Percentiles rank a stretch among this genome's conserved stretches.
phyloP scores from a whole-genome alignment of 2,113 vertebrate species.

The Pituophis catenifer region DNA sequence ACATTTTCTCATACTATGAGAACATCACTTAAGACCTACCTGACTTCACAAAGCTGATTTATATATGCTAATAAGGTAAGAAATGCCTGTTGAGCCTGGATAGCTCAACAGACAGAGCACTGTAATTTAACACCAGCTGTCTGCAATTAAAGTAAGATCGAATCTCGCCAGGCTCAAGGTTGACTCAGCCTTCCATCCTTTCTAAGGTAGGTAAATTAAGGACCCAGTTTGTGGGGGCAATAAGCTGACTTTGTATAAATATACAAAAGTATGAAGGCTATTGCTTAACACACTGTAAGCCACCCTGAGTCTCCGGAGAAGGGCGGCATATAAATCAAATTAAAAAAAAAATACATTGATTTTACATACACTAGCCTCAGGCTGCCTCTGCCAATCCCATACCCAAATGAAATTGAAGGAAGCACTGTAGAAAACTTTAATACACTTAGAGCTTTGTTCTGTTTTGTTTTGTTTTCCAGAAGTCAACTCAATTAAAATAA shows the following conservation, averaged over 20 bases:
- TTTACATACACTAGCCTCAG: conserved; percentile 9
- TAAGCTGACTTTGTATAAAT: too few relatives aligned
- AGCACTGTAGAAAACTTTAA: conserved; percentile 7
- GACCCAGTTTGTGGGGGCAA: too few relatives aligned
- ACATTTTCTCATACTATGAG: neutral
- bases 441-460: neutral
- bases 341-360: neutral
- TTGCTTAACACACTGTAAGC: too few relatives aligned
- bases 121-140: too few relatives aligned
- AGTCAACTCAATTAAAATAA: conserved; percentile 30
- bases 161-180: too few relatives aligned
- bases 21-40: rapidly evolving
- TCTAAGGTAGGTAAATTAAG: too few relatives aligned
- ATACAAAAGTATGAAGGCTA: too few relatives aligned
- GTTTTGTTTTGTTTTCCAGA: neutral
- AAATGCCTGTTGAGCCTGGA: neutral
- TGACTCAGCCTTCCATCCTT: too few relatives aligned
- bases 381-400: neutral
- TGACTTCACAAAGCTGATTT: neutral
- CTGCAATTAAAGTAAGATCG: too few relatives aligned
- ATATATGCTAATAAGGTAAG: neutral
- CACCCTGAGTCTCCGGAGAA: too few relatives aligned
- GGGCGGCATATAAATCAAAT: too few relatives aligned
- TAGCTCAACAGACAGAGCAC: too few relatives aligned
- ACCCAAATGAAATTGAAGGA: neutral